Evolutionary conservation across 2,888 invertebrate species (phyloP).

Genomic region (Cataglyphis cursor): DNA sequence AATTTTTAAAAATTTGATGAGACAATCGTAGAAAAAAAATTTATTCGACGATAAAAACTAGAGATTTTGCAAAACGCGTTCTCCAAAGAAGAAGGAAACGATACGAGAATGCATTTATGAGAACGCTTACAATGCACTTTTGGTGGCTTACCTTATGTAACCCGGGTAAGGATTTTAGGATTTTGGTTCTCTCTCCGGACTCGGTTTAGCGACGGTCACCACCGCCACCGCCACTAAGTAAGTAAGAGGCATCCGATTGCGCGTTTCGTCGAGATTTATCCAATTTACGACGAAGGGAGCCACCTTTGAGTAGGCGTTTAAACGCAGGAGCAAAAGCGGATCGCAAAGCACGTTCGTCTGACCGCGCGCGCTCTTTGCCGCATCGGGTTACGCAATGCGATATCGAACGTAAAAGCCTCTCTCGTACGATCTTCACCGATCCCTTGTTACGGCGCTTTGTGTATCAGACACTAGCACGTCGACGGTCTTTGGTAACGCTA

Average conservation of each 20-base stretch:
- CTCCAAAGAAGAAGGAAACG: not conserved
- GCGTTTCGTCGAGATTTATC: conserved; percentile 24
- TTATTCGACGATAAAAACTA: not conserved
- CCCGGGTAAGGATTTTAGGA: not conserved
- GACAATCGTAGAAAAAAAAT: no score
- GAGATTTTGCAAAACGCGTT: not conserved
- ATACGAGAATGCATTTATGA: not conserved
- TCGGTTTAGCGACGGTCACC: not conserved
- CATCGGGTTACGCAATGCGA: conserved; percentile 33
- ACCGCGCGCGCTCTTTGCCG: not conserved
- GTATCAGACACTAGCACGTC: conserved; percentile 2
- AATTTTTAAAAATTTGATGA: no score
- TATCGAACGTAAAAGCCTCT: conserved; percentile 46
- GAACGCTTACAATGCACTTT: conserved; percentile 4
- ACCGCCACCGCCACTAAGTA: not conserved
- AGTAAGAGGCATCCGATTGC: conserved; percentile 21
- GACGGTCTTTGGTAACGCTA: conserved; percentile 33
- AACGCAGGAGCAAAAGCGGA: conserved; percentile 27
- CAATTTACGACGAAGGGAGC: conserved; percentile 31
- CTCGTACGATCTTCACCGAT: conserved; percentile 38
- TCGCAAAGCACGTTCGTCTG: conserved; percentile 30
- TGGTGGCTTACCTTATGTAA: not conserved
- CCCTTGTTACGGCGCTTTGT: conserved; percentile 48
- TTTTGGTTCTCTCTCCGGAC: not conserved
- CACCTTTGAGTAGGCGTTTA: conserved; percentile 15